Evolutionary conservation across 2,797 vertebrate genomes (phyloP), one percentile per base, ranked within the genome.

Genomic region (Enteromius mattozi): DNA sequence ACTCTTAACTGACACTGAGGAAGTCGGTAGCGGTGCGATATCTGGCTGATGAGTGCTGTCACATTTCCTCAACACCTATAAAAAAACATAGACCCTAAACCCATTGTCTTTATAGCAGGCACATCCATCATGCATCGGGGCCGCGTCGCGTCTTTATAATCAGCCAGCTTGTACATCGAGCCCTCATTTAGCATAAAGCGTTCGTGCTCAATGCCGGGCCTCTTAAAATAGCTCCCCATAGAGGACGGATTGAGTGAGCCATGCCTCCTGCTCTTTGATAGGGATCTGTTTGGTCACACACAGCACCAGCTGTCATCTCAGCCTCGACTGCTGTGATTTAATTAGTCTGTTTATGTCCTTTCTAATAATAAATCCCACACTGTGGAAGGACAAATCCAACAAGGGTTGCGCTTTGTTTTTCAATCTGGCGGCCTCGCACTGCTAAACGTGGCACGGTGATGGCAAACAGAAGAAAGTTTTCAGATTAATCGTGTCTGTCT

Each of bases 281-380:
- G 95, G 95, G 96, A 99, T 98, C 96, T 94, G 95, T 97, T 98
- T 96, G 96, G 97, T 99, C 98, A 97, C 97, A 97, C 95, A 96
- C 97, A 96, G 97, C 95, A 97, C 97, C 98, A 98, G 98, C 98
- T 99, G 98, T 99, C 98, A 97, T 96, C 95, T 95, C 96, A 94
- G 97, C 97, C 97, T 89, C 96, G 95, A 98, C 97, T 97, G 97
- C 98, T 98, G 97, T 96, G 97, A 99, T 99, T 99, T 99, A 99
- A 99, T 99, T 99, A 99, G 98, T 98, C 97, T 98, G 98, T 99
- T 99, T 98, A 98, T 98, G 98, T 99, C 98, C 97, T 98, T 99
- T 99, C 98, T 99, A 99, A 99, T 99, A 99, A 99, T 99, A 99
- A 98, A 98, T 96, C 96, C 95, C 95, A 97, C 96, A 96, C 97